Base-by-base conservation (phyloP, 2,888 invertebrate genomes). In the Lochmaea capreae region DNA sequence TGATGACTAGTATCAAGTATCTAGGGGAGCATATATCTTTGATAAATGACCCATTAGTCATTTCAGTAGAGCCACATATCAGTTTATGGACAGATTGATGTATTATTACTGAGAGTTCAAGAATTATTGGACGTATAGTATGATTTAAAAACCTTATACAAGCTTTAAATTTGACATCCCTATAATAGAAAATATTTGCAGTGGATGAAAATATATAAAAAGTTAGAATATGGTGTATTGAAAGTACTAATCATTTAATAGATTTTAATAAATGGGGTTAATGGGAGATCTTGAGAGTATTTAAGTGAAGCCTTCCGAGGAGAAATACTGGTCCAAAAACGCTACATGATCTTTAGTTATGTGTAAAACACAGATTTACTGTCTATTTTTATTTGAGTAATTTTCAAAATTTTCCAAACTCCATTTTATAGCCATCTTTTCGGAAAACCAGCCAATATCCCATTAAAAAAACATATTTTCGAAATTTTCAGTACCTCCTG, bases 1-100 rank as follows among this genome's bases (percentile, higher is more conserved):
- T 79, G 77, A 79, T 79, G 78, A 78, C 77, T 75, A 74, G 73
- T 71, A 66, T 57, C 65, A 72, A 68, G 65, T 72, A 72, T 73
- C 73, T 59, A 74, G 76, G 76, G 78, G 72, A 75, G 71, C 73
- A 73, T 76, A 73, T 75, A 73, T 75, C 73, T 42, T 66, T 72
- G 70, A 73, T 73, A 75, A 70, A 77, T 72, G 16, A 33, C 61
- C 58, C 68, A 68, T 73, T 71, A 72, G 70, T 73, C 69, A 71
- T 75, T 73, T 69, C 66, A 71, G 62, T 43, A 26, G 52, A 67
- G 73, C 75, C 65, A 68, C 77, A 75, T 71, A 75, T 77, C 75
- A 77, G 69, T 76, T 77, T 76, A 77, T 74, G 71, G 77, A 76
- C 77, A 63, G 58, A 67, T 77, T 75, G 77, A 77, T 77, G 62